A percentile compares a stretch with the other conserved stretches of the same genome.
These are phyloP conservation scores for Mythimna vitellina DNA, from an alignment of 2,888 invertebrate genomes.

Conservation along the genomic window DNA sequence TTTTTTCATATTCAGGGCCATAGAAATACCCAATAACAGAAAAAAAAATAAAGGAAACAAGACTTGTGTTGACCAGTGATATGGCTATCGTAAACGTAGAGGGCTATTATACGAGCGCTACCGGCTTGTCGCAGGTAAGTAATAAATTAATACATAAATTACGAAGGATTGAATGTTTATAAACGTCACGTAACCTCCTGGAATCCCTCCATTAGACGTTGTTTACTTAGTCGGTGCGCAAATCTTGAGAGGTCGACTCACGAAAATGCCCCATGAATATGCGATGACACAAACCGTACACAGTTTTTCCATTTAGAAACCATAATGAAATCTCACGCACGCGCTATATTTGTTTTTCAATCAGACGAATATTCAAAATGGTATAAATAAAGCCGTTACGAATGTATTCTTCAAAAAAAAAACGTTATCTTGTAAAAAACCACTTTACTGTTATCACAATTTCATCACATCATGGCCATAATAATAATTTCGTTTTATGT, in stretches of 20 bases:
- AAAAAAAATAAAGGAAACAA: too few species aligned
- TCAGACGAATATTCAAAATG: slow-evolving; percentile 75
- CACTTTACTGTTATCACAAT: slow-evolving; percentile 9
- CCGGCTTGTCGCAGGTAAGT: slow-evolving; percentile 61
- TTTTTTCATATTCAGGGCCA: too few species aligned
- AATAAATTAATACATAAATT: slow-evolving; percentile 78
- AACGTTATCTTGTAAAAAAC: slow-evolving; percentile 7
- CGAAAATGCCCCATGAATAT: slow-evolving; percentile 90
- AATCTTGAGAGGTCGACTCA: slow-evolving; percentile 89
- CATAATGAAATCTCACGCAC: slow-evolving; percentile 88
- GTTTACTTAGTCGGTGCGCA: slow-evolving; percentile 88
- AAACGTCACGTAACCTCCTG: slow-evolving; percentile 83
- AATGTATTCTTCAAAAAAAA: slow-evolving; percentile 11
- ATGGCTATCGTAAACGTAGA: slow-evolving; percentile 61
- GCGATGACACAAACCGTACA: slow-evolving; percentile 90
- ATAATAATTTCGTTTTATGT: slow-evolving; percentile 37
- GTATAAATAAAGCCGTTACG: slow-evolving; percentile 50
- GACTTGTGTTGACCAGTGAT: too few species aligned
- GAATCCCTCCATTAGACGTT: slow-evolving; percentile 89
- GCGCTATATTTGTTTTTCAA: slow-evolving; percentile 84
- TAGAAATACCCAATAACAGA: too few species aligned
- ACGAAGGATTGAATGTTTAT: slow-evolving; percentile 79
- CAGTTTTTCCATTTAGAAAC: slow-evolving; percentile 89
- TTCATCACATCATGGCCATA: slow-evolving; percentile 27
- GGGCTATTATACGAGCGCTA: slow-evolving; percentile 55